Conservation (phyloP, 2,113 vertebrate genomes). For the Bufo gargarizans region DNA sequence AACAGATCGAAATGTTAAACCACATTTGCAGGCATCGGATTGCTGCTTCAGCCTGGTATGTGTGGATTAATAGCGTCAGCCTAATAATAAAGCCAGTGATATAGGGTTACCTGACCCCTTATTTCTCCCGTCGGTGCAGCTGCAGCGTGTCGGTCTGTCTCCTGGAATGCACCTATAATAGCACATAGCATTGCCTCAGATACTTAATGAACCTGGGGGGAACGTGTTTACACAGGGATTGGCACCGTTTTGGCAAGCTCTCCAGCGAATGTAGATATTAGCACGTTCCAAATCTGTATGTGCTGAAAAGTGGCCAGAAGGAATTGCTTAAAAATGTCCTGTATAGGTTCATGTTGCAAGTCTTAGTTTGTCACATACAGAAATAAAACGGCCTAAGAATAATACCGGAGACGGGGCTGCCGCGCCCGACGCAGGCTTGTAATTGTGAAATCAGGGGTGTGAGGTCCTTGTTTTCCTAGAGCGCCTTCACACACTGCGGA, state of each 20-base stretch:
- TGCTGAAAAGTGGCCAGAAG: conserved; percentile 15
- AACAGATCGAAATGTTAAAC: neutral
- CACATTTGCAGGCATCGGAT: neutral
- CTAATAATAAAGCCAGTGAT: conserved; percentile 37
- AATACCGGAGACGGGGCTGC: neutral
- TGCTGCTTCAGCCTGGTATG: conserved; percentile 6
- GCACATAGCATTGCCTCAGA: conserved; percentile 34
- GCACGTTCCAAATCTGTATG: conserved; percentile 29
- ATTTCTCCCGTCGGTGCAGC: conserved; percentile 24
- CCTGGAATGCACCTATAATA: conserved; percentile 48
- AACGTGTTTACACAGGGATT: conserved; percentile 49
- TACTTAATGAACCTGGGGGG: conserved; percentile 31
- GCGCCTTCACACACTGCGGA: too few relatives aligned
- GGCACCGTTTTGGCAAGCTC: conserved; percentile 37
- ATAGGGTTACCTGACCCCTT: conserved; percentile 23
- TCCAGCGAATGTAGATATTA: conserved; percentile 29
- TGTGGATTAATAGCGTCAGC: neutral
- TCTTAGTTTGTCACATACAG: neutral
- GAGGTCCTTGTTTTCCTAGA: neutral
- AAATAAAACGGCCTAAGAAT: conserved; percentile 23
- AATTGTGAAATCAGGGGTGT: neutral
- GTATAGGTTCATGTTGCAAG: conserved; percentile 20
- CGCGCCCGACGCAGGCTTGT: neutral
- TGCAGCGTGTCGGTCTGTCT: conserved; percentile 25
- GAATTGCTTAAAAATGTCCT: conserved; percentile 11